A percentile compares a stretch with the other conserved stretches of the same genome.
phyloP scores from a whole-genome alignment of 2,888 invertebrate genomes.

The Poecilus cupreus region DNA sequence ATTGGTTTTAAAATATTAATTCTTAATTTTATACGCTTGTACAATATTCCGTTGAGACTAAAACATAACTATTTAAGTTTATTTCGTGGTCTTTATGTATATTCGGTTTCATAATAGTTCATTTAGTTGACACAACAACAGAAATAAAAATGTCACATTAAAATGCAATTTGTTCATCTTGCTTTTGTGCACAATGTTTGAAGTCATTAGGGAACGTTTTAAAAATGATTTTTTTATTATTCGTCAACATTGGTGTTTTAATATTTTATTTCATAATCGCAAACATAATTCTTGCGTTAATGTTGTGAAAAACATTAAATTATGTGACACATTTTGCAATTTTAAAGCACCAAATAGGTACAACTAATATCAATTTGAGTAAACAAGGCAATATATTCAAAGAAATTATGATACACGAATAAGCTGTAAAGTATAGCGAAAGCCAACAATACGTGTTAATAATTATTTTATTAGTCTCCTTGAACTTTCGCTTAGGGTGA shows the following conservation, averaged over 20 bases:
- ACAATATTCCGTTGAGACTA: too few species aligned
- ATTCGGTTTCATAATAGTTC: not conserved
- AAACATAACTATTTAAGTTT: too few species aligned
- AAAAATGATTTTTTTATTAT: not conserved
- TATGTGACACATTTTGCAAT: too few species aligned
- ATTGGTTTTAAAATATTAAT: too few species aligned
- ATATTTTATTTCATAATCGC: not conserved
- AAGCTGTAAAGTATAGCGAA: not conserved
- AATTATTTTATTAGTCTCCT: not conserved
- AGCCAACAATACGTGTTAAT: not conserved
- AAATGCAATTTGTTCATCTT: not conserved
- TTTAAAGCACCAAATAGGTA: too few species aligned
- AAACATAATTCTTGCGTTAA: not conserved
- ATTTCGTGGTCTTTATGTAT: not conserved
- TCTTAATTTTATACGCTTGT: too few species aligned
- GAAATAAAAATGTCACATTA: not conserved
- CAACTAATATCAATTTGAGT: too few species aligned
- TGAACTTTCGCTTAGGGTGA: constrained; percentile 21
- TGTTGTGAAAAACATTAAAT: too few species aligned
- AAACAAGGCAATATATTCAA: too few species aligned
- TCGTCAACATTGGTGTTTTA: not conserved
- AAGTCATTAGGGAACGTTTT: not conserved
- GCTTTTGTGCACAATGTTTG: not conserved
- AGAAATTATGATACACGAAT: too few species aligned
- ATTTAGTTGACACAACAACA: not conserved